phyloP scores from a whole-genome alignment of 1,140 invertebrate genomes.

The Drosophila kikkawai region DNA sequence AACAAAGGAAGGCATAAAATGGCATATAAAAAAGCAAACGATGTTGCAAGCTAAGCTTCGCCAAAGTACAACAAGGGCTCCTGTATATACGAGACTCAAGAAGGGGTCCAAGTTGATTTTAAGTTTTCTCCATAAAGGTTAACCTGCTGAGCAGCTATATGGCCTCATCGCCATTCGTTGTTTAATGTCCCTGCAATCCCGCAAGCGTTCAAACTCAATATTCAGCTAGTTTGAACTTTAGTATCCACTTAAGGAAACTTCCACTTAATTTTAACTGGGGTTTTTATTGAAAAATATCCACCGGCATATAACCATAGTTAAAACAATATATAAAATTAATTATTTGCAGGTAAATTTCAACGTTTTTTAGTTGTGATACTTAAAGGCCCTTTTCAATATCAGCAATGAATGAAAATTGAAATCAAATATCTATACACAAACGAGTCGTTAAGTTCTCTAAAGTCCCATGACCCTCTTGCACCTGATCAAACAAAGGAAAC shows the following conservation, averaged over 20 bases:
- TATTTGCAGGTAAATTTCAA: background rate
- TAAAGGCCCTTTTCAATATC: background rate
- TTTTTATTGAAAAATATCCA: constrained; percentile 30
- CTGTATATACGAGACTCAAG: constrained; percentile 14
- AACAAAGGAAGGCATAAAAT: constrained; percentile 75
- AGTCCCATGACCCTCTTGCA: constrained; percentile 14
- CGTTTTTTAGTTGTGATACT: no score
- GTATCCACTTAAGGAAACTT: constrained; percentile 42
- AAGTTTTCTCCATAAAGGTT: constrained; percentile 69
- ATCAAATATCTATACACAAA: constrained; percentile 20
- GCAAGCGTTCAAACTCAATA: constrained; percentile 49
- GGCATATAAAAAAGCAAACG: constrained; percentile 64
- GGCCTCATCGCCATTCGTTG: constrained; percentile 43
- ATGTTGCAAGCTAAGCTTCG: constrained; percentile 53
- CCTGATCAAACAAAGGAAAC: constrained; percentile 25
- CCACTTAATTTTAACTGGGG: constrained; percentile 31
- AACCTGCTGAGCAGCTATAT: constrained; percentile 57
- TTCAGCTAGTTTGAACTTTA: constrained; percentile 60
- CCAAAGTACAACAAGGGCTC: background rate
- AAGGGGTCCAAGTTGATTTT: constrained; percentile 48
- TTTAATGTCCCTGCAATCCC: constrained; percentile 46
- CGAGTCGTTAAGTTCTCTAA: constrained; percentile 1
- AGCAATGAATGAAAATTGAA: constrained; percentile 17
- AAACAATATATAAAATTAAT: background rate
- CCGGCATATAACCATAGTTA: background rate